Evolutionary conservation across 2,888 invertebrate genomes (phyloP).

Genomic region (Dione juno): DNA sequence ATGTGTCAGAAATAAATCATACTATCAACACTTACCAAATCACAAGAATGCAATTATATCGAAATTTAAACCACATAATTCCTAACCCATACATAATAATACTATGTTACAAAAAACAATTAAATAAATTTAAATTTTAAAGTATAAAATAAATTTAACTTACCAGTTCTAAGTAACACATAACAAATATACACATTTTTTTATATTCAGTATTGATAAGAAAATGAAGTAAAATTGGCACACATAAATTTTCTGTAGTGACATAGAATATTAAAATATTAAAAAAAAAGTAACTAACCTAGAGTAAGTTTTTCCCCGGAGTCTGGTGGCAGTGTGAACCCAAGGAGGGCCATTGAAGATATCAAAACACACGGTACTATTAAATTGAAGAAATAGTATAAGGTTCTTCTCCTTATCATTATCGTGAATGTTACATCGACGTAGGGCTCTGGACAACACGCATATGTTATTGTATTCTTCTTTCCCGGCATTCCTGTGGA

Average conservation of each 20-base stretch:
- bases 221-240: no score
- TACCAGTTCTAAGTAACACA: neutral
- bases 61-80: neutral
- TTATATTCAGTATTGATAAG: no score
- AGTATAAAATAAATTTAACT: neutral
- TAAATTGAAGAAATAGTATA: slow-evolving; percentile 99
- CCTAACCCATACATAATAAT: neutral
- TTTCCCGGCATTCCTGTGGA: slow-evolving; percentile 94
- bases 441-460: slow-evolving; percentile 97
- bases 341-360: slow-evolving; percentile 98
- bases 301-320: slow-evolving; percentile 97
- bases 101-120: neutral
- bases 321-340: slow-evolving; percentile 99
- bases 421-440: slow-evolving; percentile 98
- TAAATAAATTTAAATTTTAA: neutral
- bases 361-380: slow-evolving; percentile 99
- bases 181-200: no score
- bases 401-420: slow-evolving; percentile 96
- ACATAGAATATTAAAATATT: no score
- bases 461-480: slow-evolving; percentile 94
- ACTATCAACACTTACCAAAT: neutral
- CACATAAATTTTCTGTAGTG: no score
- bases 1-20: neutral
- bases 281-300: slow-evolving; percentile 84
- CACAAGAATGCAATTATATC: neutral